Evolutionary conservation across 2,888 invertebrate genomes (phyloP), one percentile per base, ranked within the genome.

Genomic region (Mechanitis messenoides): DNA sequence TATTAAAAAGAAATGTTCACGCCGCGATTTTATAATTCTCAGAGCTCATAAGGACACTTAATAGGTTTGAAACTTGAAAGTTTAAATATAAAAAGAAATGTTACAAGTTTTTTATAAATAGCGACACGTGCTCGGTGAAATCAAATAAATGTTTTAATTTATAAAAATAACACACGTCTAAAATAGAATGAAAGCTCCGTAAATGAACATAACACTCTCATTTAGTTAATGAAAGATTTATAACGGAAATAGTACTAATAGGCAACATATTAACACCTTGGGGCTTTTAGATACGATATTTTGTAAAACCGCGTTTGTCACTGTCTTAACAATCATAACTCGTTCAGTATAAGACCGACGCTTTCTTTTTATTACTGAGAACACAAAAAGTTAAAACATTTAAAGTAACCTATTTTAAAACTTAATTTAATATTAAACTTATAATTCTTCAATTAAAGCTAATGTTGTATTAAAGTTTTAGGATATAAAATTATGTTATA

Each of bases 151-250:
- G 31, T 50, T 31, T 50, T n/a, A 50, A 42, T 31, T 12, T n/a
- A 50, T 50, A 50, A 31, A 50, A 28, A 50, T 28, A 31, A 28
- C 31, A 31, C 50, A 50, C 31, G 50, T 50, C 50, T n/a, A 50
- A 31, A 50, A 50, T 50, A 50, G 50, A 50, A 31, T 31, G 50
- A 50, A 28, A 20, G 20, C 50, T 50, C 9, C 20, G 31, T 50
- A 50, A 31, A 50, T 50, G 50, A 50, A 50, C 28, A 50, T 50
- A 50, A 50, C 50, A 50, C 31, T 50, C 50, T 58, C 63, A 54
- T 57, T 38, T 61, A 50, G 55, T 63, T 60, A 60, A 60, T 20
- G 60, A 58, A 60, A 60, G 60, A 60, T 60, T 60, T 60, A 63
- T 53, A 55, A 42, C 50, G n/a, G 35, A 53, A 60, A 60, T 60